These are phyloP conservation scores for Calameuta idolon DNA, from an alignment of 2,888 invertebrate species.

Conservation along the genomic window DNA sequence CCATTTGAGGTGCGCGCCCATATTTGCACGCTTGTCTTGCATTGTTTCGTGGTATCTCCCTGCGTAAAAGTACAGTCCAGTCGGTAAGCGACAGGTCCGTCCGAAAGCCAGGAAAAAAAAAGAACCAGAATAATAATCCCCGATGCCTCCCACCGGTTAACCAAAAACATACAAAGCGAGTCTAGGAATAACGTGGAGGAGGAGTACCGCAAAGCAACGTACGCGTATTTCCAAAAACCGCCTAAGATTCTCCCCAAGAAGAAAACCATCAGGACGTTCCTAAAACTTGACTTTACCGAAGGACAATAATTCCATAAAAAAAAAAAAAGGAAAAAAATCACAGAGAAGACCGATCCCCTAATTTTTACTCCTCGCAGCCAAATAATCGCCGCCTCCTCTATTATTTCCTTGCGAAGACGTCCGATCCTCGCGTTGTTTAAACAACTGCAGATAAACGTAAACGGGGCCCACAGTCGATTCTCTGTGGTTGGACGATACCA, in stretches of 20 bases:
- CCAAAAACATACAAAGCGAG: not conserved
- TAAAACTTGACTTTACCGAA: no score
- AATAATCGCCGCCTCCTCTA: not conserved
- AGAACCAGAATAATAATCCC: not conserved
- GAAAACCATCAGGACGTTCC: no score
- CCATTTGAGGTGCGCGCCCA: slow-evolving; percentile 65
- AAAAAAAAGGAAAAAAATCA: not conserved
- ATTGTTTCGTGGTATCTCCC: slow-evolving; percentile 63
- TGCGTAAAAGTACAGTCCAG: slow-evolving; percentile 55
- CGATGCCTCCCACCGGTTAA: not conserved
- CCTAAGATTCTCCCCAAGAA: no score
- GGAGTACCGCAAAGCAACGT: not conserved
- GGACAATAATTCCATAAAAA: no score
- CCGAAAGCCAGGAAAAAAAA: slow-evolving; percentile 15
- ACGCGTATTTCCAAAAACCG: not conserved
- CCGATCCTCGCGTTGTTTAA: not conserved
- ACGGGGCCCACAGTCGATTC: not conserved
- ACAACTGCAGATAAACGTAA: not conserved
- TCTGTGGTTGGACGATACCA: not conserved
- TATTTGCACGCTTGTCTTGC: slow-evolving; percentile 62
- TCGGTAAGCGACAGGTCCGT: slow-evolving; percentile 35
- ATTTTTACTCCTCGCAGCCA: not conserved
- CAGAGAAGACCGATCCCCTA: not conserved
- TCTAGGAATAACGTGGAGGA: not conserved
- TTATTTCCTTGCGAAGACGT: not conserved